Evolutionary conservation across 2,797 vertebrate genomes (phyloP), one percentile per base, ranked within the genome.

Genomic region (Rhynchonycteris naso): DNA sequence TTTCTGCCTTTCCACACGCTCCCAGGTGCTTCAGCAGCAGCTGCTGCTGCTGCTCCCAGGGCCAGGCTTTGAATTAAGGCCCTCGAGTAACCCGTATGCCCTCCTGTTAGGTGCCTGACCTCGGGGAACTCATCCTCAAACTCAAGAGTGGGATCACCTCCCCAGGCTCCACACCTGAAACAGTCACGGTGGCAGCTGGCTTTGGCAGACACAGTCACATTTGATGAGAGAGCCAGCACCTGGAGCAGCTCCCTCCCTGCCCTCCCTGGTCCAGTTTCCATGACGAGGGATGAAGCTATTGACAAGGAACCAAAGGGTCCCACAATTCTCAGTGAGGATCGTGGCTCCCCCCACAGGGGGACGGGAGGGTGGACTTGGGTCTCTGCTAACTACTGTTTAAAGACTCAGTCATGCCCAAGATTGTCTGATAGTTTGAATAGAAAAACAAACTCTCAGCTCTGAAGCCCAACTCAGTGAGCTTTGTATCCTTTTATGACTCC

Each of bases 161-260:
- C 43, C 43, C 43, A 43, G 43, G 43, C 43, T 43, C 38, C 43
- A 43, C 43, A 43, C 3, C 43, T 43, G 43, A 7, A 22, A 24
- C 18, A 43, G 74, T 18, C 24, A 11, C 2, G 2, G 54, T 0
- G 28, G 33, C 33, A 43, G 43, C 18, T 18, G 0, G 43, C 43
- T 0, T 2, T 4, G 7, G 18, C 54, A 72, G 1, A 68, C 24
- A 3, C 54, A 28, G 43, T 43, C 21, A 14, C 3, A 4, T 12
- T 4, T 7, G 0, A 1, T 1, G 33, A 33, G 19, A 63, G 26
- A 33, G 11, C n/a, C 30, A 54, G 72, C 33, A 4, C 30, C 38
- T 2, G 1, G 13, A 14, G 68, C 15, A 28, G 12, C 4, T 38
- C 66, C 30, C 12, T 0, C 7, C 8, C 38, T 10, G 18, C 0